A percentile compares a stretch with the other conserved stretches of the same genome.
These are phyloP conservation scores for Melinopterus prodromus DNA, from an alignment of 2,888 invertebrate genomes.

Conservation along the genomic window DNA sequence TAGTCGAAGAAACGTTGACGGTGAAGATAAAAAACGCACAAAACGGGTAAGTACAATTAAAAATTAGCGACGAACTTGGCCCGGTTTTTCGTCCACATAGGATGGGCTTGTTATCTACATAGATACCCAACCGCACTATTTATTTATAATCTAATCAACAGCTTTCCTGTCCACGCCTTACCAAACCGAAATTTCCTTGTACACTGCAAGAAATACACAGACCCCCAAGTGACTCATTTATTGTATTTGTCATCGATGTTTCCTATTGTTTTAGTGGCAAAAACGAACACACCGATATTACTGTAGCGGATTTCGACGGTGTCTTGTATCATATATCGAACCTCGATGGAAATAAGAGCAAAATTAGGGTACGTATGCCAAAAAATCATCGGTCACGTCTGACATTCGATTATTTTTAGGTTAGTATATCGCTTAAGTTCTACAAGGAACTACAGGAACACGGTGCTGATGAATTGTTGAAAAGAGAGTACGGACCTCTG, in stretches of 20 bases:
- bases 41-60: conserved; percentile 81
- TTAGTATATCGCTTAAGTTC: conserved; percentile 98
- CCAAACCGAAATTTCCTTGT: conserved; percentile 4
- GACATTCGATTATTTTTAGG: conserved; percentile 66
- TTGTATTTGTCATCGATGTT: conserved; percentile 20
- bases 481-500: conserved; percentile 88
- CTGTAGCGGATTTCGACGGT: conserved; percentile 98
- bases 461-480: conserved; percentile 96
- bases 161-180: conserved; percentile 16
- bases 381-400: not conserved
- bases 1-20: conserved; percentile 95
- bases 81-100: conserved; percentile 33
- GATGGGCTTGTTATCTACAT: conserved; percentile 38
- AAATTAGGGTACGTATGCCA: conserved; percentile 84
- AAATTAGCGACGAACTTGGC: not conserved
- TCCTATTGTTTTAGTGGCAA: conserved; percentile 74
- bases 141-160: not conserved
- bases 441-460: conserved; percentile 98
- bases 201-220: not conserved
- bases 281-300: conserved; percentile 94
- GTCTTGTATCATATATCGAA: conserved; percentile 98
- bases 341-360: conserved; percentile 94
- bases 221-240: conserved; percentile 31
- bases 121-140: conserved; percentile 8
- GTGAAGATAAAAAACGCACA: conserved; percentile 96